Base-by-base conservation (phyloP, 2,113 vertebrate genomes). In the Triplophysa siluroides region DNA sequence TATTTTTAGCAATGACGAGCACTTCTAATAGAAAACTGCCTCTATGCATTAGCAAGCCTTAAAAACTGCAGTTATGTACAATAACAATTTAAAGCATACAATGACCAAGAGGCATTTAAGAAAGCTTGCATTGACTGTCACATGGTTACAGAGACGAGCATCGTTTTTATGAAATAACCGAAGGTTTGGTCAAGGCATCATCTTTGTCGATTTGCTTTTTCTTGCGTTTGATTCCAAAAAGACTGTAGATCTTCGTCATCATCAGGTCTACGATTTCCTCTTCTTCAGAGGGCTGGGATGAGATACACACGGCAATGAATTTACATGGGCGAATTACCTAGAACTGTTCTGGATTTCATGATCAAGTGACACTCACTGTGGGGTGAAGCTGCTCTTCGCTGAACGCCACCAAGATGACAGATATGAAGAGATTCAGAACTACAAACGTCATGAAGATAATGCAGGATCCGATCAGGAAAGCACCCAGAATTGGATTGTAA, bases 361-460 rank as follows among this genome's bases (percentile, higher is more conserved):
- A 72, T 38, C n/a, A 72, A 14, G 21, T 21, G 21, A 61, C 6
- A 29, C 45, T 50, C 63, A 76, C 73, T 12, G 60, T 76, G 21
- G 73, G 73, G 18, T 94, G 88, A 84, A 94, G 94, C 88, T 98
- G 96, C 80, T 98, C 96, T 87, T 98, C 92, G 47, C 90, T 96
- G 85, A 98, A 99, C 54, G 96, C 96, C 86, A 98, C 96, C 79
- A 98, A 89, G 84, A 99, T 98, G 84, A 97, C 96, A 0, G 97
- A 98, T 88, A 98, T 96, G 80, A 98, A 98, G 43, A 98, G 93
- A 88, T 99, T 99, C 81, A 99, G 87, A 50, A 98, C 96, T 83
- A 98, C 95, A 84, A 98, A 98, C 0, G 96, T 98, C 96, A 98
- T 95, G 83, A 98, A 98, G 85, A 97, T 87, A 1, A 98, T 97